Conservation (phyloP, 2,797 vertebrate genomes). For the Pantherophis alleghaniensis region DNA sequence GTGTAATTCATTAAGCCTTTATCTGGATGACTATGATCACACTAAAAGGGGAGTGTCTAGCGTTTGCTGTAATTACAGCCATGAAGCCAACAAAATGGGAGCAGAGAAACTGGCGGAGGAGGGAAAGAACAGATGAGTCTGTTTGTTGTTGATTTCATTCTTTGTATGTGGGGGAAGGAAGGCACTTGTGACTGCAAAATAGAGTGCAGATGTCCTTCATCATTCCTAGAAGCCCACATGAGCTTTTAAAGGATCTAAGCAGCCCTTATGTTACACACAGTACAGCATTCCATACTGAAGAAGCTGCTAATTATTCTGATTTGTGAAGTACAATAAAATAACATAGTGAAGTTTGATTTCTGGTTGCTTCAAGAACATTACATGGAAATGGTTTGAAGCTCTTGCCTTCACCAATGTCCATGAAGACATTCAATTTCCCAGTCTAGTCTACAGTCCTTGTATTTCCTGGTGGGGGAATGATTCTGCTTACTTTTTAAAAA, state of each 20-base stretch:
- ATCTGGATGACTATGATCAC: conserved; percentile 46
- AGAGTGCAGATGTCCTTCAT: not conserved
- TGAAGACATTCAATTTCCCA: not conserved
- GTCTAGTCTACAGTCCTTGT: not conserved
- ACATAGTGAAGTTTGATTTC: not conserved
- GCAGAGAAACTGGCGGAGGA: conserved; percentile 6
- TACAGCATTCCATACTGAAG: not conserved
- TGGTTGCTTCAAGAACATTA: not conserved
- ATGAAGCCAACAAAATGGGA: conserved; percentile 44
- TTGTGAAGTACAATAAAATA: not conserved
- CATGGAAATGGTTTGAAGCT: not conserved
- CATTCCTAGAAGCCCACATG: not conserved
- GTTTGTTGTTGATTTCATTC: conserved; percentile 24
- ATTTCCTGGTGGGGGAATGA: not conserved
- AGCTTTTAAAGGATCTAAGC: not conserved
- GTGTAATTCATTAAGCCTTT: conserved; percentile 51
- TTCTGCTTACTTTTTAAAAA: not conserved
- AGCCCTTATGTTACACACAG: not conserved
- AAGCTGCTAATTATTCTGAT: not conserved
- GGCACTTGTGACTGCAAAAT: conserved; percentile 17
- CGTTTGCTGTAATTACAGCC: conserved; percentile 22
- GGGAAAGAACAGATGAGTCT: conserved; percentile 20
- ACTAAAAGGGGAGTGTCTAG: conserved; percentile 10
- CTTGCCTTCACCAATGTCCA: not conserved
- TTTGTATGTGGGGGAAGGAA: not conserved